Base-by-base conservation (phyloP, 1,140 invertebrate genomes). In the Aporrectodea caliginosa region DNA sequence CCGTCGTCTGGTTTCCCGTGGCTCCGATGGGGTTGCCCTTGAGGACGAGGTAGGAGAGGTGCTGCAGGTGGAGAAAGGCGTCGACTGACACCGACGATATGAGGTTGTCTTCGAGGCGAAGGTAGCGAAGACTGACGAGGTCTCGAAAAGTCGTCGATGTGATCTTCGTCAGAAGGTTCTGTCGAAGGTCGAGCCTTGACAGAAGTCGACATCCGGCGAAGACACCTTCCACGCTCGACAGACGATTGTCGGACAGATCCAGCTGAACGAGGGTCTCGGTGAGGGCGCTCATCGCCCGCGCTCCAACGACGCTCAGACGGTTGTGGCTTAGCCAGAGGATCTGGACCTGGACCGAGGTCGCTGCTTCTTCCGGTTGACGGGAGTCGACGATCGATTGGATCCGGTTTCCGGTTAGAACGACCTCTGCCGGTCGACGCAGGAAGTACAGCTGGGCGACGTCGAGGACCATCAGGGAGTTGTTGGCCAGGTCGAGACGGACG, bases 21-120 rank as follows among this genome's bases (percentile, higher is more conserved):
- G 43, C 22, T 58, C 43, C 43, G 22, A 90, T 79, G 29, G 87
- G 88, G 82, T 90, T 90, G 73, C 84, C 84, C 33, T 83, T 85
- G 35, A 95, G 88, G 78, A 93, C 90, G 33, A 96, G 88, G 76
- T 92, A 91, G n/a, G 92, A 92, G 72, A 96, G 88, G 83, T 93
- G 92, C 0, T 92, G 91, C 75, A 95, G 90, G 35, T 92, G 90
- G 85, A 93, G 91, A 82, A 96, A 89, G 33, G 92, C 91, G 31
- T 92, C 92, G 14, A 93, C 91, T 6, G 92, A 91, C 6, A 94
- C 90, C 75, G 90, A 90, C 16, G 90, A 88, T 58, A 96, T 89
- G 43, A 90, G 90, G 88, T 96, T 96, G 79, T 92, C 90, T 16
- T 93, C 94, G 2, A 95, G 89, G 82, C 95, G 93, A 72, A 96